phyloP scores from a whole-genome alignment of 2,797 vertebrate genomes.

The Neopelma chrysocephalum region DNA sequence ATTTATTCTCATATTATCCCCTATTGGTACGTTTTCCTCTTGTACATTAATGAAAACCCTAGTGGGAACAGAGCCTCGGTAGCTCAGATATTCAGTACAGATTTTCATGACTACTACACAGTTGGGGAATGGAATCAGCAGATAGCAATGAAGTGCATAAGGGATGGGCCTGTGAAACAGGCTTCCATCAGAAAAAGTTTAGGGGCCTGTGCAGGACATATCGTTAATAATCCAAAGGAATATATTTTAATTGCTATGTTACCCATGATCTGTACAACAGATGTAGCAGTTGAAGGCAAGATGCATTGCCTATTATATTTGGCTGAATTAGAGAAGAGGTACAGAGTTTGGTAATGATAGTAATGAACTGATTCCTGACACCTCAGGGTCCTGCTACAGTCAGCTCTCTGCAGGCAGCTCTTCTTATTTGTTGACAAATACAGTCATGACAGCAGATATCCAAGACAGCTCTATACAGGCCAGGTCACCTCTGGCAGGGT shows the following conservation, averaged over 20 bases:
- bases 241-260: neutral
- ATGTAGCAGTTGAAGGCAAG: neutral
- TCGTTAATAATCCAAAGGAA: slow-evolving; percentile 1
- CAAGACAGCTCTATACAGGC: neutral
- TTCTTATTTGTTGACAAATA: slow-evolving; percentile 14
- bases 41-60: slow-evolving; percentile 51
- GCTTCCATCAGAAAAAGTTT: neutral
- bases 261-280: neutral
- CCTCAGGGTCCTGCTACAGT: neutral
- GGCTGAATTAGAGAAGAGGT: neutral
- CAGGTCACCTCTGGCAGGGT: neutral
- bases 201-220: neutral
- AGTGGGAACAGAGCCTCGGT: neutral
- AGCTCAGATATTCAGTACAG: slow-evolving; percentile 21
- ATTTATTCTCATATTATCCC: slow-evolving; percentile 30
- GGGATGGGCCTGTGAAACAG: neutral
- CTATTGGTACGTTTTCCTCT: slow-evolving; percentile 9
- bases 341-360: neutral
- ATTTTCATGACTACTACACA: slow-evolving; percentile 24
- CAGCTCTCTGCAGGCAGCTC: slow-evolving; percentile 32
- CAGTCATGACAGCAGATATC: neutral
- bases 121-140: slow-evolving; percentile 8
- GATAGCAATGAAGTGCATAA: slow-evolving; percentile 6
- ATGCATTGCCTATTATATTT: neutral
- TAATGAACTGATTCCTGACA: neutral